A percentile compares a stretch with the other conserved stretches of the same genome.
phyloP scores from a whole-genome alignment of 1,140 invertebrate species.

The Drosophila pseudoananassae region DNA sequence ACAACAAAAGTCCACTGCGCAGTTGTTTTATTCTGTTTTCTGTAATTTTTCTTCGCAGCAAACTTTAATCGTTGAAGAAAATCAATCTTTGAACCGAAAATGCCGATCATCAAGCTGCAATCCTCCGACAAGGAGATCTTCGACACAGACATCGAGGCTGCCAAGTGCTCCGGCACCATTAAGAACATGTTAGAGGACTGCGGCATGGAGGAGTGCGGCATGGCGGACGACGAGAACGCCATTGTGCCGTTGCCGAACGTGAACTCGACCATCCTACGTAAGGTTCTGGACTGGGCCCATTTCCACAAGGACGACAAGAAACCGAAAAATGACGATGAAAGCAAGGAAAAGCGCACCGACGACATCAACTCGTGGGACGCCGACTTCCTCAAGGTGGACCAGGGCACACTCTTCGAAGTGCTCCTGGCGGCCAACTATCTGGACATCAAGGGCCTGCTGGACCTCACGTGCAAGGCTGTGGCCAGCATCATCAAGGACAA shows the following conservation, averaged over 20 bases:
- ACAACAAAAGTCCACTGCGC: too few relatives aligned
- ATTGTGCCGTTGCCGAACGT: constrained; percentile 99
- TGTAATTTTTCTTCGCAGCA: not conserved
- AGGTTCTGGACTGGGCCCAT: constrained; percentile 98
- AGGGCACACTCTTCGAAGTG: constrained; percentile 98
- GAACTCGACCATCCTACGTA: constrained; percentile 98
- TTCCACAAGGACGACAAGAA: constrained; percentile 98
- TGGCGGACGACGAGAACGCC: constrained; percentile 97
- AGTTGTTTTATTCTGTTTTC: too few relatives aligned
- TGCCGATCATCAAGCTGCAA: constrained; percentile 97
- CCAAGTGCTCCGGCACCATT: constrained; percentile 98
- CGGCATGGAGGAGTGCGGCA: constrained; percentile 97
- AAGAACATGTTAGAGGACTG: constrained; percentile 99
- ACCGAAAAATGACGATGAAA: constrained; percentile 98
- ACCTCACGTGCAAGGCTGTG: constrained; percentile 99
- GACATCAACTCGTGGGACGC: constrained; percentile 99
- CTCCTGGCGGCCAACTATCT: constrained; percentile 99
- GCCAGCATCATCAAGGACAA: constrained; percentile 99
- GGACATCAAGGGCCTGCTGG: constrained; percentile 98
- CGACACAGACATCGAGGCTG: constrained; percentile 98
- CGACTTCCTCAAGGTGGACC: constrained; percentile 98
- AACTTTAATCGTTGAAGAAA: not conserved
- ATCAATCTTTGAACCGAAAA: constrained; percentile 84
- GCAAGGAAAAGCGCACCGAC: constrained; percentile 98
- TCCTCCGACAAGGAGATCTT: constrained; percentile 98